Evolutionary conservation across 2,113 vertebrate species (phyloP).

Genomic region (Pelecanus crispus): DNA sequence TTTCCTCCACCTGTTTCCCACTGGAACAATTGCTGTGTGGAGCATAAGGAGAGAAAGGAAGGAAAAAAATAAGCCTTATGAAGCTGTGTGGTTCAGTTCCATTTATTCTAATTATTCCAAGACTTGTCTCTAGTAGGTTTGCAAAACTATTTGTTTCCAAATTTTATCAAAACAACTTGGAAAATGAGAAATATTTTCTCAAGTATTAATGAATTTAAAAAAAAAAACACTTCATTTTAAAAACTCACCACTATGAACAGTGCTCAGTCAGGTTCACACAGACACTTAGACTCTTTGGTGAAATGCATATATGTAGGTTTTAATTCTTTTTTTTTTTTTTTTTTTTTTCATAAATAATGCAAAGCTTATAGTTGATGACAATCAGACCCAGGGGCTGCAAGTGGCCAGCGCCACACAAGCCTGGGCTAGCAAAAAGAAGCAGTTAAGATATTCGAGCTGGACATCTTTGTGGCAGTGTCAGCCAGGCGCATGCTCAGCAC

Average conservation of each 20-base stretch:
- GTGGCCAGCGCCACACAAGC: neutral
- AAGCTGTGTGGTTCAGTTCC: neutral
- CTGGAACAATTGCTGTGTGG: neutral
- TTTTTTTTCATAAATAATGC: neutral
- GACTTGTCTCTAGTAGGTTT: neutral
- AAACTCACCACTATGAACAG: neutral
- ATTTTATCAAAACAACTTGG: neutral
- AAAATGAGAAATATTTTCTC: neutral
- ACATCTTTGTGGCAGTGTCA: too few species aligned
- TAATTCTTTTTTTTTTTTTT: neutral
- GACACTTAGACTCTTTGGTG: neutral
- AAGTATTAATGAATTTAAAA: neutral
- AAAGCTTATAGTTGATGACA: neutral
- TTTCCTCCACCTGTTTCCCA: constrained; percentile 5
- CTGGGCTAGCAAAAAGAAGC: neutral
- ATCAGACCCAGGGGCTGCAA: neutral
- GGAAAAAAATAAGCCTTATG: neutral
- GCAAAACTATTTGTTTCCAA: neutral
- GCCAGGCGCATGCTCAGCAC: neutral
- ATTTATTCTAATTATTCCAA: neutral
- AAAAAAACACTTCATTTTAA: neutral
- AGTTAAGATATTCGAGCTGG: neutral
- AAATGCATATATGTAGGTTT: neutral
- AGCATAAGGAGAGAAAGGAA: neutral
- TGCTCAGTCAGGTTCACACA: neutral